Percentiles rank a stretch among this genome's conserved stretches.
These are phyloP conservation scores for Mermis nigrescens DNA, from an alignment of 2,888 invertebrate species.

Conservation along the genomic window DNA sequence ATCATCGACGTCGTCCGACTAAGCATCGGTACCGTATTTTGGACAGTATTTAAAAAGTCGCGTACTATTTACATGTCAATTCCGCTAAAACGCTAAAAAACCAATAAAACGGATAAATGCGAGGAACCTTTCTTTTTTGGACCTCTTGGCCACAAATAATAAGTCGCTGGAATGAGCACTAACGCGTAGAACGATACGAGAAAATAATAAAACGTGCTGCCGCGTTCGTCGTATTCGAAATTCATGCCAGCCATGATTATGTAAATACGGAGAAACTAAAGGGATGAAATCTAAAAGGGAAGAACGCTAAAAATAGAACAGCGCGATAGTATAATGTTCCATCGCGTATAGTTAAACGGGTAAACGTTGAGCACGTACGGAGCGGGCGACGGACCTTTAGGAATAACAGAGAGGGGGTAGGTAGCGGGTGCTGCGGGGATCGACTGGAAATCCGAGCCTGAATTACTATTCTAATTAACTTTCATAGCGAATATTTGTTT, in stretches of 20 bases:
- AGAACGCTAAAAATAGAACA: conserved; percentile 77
- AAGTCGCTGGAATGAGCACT: conserved; percentile 80
- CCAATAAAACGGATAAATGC: background rate
- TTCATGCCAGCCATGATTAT: conserved; percentile 41
- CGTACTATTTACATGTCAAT: no score
- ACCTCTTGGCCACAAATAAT: conserved; percentile 88
- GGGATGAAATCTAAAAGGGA: conserved; percentile 90
- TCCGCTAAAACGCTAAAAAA: background rate
- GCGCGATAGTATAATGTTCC: conserved; percentile 98
- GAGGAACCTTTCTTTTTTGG: conserved; percentile 47
- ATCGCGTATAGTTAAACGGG: no score
- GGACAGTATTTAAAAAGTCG: no score
- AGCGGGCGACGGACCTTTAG: no score
- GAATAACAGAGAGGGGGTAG: no score
- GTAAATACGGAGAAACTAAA: conserved; percentile 80
- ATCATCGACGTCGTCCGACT: no score
- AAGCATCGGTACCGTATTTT: no score
- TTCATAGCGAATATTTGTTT: no score
- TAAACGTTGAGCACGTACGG: no score
- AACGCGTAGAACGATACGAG: conserved; percentile 84
- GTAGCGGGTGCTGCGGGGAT: no score
- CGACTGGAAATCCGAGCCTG: no score
- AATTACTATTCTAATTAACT: no score
- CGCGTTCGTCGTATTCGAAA: conserved; percentile 98
- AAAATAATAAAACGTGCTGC: conserved; percentile 97